Evolutionary conservation across 64 coral and sea anemone genomes (phyloP), one percentile per base, ranked within the genome.

Genomic region (Montipora foliosa): DNA sequence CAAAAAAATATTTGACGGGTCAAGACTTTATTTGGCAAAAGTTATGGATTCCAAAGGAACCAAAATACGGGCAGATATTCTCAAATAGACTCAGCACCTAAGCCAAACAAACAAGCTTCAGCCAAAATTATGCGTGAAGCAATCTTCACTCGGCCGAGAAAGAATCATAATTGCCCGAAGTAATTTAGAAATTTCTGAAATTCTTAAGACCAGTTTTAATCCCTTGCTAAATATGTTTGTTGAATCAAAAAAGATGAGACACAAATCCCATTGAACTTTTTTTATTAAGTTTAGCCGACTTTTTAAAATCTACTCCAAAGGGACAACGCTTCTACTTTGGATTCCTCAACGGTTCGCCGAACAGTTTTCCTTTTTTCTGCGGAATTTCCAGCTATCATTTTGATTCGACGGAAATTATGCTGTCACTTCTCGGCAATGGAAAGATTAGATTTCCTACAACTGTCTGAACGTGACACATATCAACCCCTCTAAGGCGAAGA

Each of bases 151-250:
- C 5, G 2, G 10, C 3, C 1, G 10, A 5, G 19, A 71, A n/a
- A 6, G 10, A 17, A 21, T 8, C 19, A 5, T 24, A 62, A 25
- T 6, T 13, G 14, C 61, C 14, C 53, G 15, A 82, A 15, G 19
- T 10, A 86, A 49, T 50, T 86, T 86, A 22, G 61, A 86, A 70
- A 86, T 86, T 86, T 19, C 46, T 86, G 66, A 72, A 68, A 86
- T 86, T 71, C 64, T 86, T 72, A 50, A 16, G 37, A 67, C 15
- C 17, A 20, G n/a, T 68, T 20, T 22, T 72, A 71, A 86, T 86
- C 66, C 17, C 44, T 71, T 50, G 66, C 16, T 17, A 49, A 86
- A 86, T 6, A 86, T 86, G 66, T 86, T 72, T 70, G 44, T 7
- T 6, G 47, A 59, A 49, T 51, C 82, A 86, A 71, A 15, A 86